These are phyloP conservation scores for Clarias batrachus DNA, from an alignment of 2,113 vertebrate species.

Conservation along the genomic window DNA sequence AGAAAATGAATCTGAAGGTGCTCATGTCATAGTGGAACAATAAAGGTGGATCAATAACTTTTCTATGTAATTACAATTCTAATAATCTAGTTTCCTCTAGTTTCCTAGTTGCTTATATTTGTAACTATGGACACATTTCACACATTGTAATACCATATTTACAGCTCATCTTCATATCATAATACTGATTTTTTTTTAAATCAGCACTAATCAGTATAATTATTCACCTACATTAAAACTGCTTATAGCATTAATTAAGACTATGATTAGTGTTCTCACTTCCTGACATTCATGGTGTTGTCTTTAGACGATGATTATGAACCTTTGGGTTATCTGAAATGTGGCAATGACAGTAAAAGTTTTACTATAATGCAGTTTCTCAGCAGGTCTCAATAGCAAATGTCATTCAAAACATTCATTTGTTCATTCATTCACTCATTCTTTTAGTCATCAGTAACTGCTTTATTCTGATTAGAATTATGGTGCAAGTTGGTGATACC, in stretches of 20 bases:
- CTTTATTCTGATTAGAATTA: background rate
- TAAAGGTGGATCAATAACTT: background rate
- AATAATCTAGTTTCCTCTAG: no score
- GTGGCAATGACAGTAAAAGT: background rate
- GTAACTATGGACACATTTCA: background rate
- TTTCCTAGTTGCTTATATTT: background rate
- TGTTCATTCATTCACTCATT: background rate
- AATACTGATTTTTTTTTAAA: background rate
- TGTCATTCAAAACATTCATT: background rate
- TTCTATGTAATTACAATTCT: background rate
- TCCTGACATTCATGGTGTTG: background rate
- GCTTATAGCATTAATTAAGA: background rate
- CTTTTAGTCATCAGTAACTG: background rate
- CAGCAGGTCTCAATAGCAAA: background rate
- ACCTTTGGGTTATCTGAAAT: background rate
- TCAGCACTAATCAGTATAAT: background rate
- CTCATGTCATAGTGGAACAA: background rate
- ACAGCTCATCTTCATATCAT: background rate
- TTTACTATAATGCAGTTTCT: background rate
- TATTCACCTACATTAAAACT: background rate
- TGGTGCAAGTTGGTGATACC: background rate
- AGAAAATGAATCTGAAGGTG: background rate
- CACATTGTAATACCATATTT: slow-evolving; percentile 2
- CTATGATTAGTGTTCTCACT: background rate
- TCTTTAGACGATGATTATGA: background rate